Conservation (phyloP, 1,140 invertebrate species). For the Nomia melanderi region DNA sequence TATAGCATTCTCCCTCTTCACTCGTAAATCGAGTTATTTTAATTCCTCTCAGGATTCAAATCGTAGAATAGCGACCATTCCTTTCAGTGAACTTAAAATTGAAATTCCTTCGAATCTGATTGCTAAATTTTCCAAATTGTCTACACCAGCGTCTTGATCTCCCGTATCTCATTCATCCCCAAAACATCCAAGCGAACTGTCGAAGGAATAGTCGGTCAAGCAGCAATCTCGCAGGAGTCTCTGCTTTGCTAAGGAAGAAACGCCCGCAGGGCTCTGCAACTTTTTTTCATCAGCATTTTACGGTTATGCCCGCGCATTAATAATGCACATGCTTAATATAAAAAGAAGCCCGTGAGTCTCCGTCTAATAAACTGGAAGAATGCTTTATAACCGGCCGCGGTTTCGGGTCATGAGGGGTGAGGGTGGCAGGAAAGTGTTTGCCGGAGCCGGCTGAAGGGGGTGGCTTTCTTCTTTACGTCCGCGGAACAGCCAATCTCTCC, state of each 20-base stretch:
- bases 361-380: conserved; percentile 71
- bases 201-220: conserved; percentile 52
- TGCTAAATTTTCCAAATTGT: too few relatives aligned
- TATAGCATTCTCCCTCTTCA: too few relatives aligned
- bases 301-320: conserved; percentile 69
- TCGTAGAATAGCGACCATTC: too few relatives aligned
- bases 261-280: conserved; percentile 60
- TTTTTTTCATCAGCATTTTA: conserved; percentile 74
- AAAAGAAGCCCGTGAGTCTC: conserved; percentile 66
- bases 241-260: conserved; percentile 39
- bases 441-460: conserved; percentile 45
- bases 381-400: conserved; percentile 68
- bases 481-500: conserved; percentile 64
- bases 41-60: too few relatives aligned
- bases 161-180: neutral
- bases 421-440: conserved; percentile 24
- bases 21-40: too few relatives aligned
- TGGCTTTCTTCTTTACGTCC: conserved; percentile 61
- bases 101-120: too few relatives aligned
- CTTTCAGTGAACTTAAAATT: too few relatives aligned
- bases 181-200: neutral
- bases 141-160: too few relatives aligned
- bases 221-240: conserved; percentile 52
- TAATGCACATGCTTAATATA: conserved; percentile 73
- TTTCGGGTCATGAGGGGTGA: conserved; percentile 56